Conservation (phyloP, 2,113 vertebrate species). For the Procavia capensis region DNA sequence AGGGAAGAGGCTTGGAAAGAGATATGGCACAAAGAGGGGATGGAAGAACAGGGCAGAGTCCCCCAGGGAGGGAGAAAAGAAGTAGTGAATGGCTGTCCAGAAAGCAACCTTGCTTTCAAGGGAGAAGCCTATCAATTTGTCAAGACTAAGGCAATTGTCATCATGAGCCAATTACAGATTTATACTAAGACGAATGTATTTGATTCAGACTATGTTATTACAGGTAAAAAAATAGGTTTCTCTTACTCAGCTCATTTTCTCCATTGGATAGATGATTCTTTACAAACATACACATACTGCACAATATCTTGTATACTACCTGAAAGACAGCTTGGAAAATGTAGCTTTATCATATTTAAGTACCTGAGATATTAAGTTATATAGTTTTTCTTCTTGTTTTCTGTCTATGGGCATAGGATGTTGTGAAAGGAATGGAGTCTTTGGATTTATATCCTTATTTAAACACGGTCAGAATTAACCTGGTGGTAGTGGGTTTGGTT, state of each 20-base stretch:
- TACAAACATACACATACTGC: not conserved
- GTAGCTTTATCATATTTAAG: slow-evolving; percentile 66
- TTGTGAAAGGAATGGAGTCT: not conserved
- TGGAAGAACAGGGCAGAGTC: not conserved
- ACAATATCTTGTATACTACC: not conserved
- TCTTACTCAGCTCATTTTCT: not conserved
- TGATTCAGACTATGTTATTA: slow-evolving; percentile 42
- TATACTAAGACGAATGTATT: slow-evolving; percentile 40
- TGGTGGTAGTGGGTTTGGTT: too few species aligned
- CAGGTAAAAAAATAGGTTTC: slow-evolving; percentile 28
- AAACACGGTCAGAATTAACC: too few species aligned
- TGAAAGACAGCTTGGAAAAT: not conserved
- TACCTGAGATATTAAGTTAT: slow-evolving; percentile 10
- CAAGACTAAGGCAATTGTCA: not conserved
- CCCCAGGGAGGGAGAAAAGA: not conserved
- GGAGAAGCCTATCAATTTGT: slow-evolving; percentile 42
- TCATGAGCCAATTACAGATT: slow-evolving; percentile 41
- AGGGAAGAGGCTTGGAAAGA: not conserved
- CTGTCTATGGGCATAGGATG: not conserved
- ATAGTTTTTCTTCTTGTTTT: slow-evolving; percentile 61
- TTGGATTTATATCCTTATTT: not conserved
- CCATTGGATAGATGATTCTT: not conserved
- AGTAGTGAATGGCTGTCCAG: not conserved
- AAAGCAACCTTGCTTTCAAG: slow-evolving; percentile 39
- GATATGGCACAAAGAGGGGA: not conserved